Evolutionary conservation across 2,113 vertebrate genomes (phyloP).

Genomic region (Cyprichromis sp.): DNA sequence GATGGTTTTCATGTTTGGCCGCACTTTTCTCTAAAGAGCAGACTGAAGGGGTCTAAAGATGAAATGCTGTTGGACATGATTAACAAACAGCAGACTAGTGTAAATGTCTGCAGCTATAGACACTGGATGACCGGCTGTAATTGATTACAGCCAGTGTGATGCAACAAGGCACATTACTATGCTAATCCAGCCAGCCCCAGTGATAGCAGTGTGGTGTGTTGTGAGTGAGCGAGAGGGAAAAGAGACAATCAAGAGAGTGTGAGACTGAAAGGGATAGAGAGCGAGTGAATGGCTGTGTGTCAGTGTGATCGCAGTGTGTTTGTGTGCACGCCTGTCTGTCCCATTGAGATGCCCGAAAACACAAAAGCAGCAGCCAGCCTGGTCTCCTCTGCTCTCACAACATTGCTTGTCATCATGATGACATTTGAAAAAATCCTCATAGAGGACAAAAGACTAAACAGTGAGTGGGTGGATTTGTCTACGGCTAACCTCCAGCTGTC

Average conservation of each 20-base stretch:
- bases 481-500: slow-evolving; percentile 43
- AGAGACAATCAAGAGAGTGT: slow-evolving; percentile 35
- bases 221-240: neutral
- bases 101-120: slow-evolving; percentile 59
- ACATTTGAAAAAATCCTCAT: slow-evolving; percentile 66
- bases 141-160: slow-evolving; percentile 71
- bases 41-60: slow-evolving; percentile 44
- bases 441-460: slow-evolving; percentile 59
- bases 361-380: slow-evolving; percentile 46
- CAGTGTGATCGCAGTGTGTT: slow-evolving; percentile 24
- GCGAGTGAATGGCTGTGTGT: slow-evolving; percentile 53
- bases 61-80: slow-evolving; percentile 62
- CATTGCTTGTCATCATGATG: slow-evolving; percentile 62
- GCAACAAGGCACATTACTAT: slow-evolving; percentile 67
- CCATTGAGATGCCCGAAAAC: slow-evolving; percentile 40
- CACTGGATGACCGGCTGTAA: slow-evolving; percentile 55
- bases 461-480: slow-evolving; percentile 59
- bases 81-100: slow-evolving; percentile 60
- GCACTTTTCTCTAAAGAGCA: neutral
- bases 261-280: slow-evolving; percentile 19
- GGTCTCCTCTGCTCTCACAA: slow-evolving; percentile 36
- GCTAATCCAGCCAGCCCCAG: slow-evolving; percentile 58
- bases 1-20: slow-evolving; percentile 11
- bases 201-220: slow-evolving; percentile 21
- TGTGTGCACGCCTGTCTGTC: slow-evolving; percentile 45